Conservation (phyloP, 2,113 vertebrate genomes). For the Sinocyclocheilus anshuiensis region DNA sequence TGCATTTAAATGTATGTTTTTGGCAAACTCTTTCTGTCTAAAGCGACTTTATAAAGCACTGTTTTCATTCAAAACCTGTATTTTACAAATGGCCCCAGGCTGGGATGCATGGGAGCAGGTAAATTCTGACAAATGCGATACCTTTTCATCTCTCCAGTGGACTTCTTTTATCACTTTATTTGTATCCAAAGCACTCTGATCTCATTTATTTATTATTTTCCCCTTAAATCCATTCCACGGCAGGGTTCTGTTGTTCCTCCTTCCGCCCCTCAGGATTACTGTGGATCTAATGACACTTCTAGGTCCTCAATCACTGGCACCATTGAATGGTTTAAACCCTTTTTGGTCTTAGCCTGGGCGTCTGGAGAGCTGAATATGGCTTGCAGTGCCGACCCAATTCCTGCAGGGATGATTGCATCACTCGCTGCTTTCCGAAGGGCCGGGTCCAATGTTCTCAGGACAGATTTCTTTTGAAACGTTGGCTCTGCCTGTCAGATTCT, state of each 20-base stretch:
- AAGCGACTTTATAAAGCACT: slow-evolving; percentile 2
- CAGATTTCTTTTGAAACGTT: slow-evolving; percentile 71
- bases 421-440: slow-evolving; percentile 70
- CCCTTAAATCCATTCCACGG: slow-evolving; percentile 32
- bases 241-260: slow-evolving; percentile 45
- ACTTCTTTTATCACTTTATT: slow-evolving; percentile 39
- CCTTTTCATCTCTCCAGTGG: slow-evolving; percentile 32
- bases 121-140: slow-evolving; percentile 15
- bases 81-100: neutral
- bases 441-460: slow-evolving; percentile 75
- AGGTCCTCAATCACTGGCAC: slow-evolving; percentile 53
- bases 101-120: slow-evolving; percentile 4
- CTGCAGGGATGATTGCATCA: slow-evolving; percentile 71
- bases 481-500: slow-evolving; percentile 51
- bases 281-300: slow-evolving; percentile 54
- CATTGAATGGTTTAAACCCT: slow-evolving; percentile 52
- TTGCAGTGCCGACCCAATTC: slow-evolving; percentile 70
- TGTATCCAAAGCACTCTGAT: slow-evolving; percentile 43
- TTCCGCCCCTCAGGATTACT: slow-evolving; percentile 49
- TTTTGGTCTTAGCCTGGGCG: slow-evolving; percentile 70
- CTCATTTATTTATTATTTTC: slow-evolving; percentile 38
- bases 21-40: neutral
- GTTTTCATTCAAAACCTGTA: slow-evolving; percentile 5
- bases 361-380: slow-evolving; percentile 68
- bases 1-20: neutral